Evolutionary conservation across 2,113 vertebrate genomes (phyloP), one percentile per base, ranked within the genome.

Genomic region (Charina bottae): DNA sequence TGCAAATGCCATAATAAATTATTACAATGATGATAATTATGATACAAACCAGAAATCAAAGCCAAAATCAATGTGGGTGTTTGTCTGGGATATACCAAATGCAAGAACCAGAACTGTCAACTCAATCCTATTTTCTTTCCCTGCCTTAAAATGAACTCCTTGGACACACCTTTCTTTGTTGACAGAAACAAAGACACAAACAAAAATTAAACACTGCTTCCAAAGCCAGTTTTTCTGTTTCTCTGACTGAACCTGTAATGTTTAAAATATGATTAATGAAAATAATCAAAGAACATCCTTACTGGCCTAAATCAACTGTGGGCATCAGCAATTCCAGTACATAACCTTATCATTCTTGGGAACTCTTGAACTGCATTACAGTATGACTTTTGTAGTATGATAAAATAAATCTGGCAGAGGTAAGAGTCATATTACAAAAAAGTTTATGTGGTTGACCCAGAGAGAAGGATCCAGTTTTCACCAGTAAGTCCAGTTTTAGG

Each of bases 101-200:
- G 42, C 46, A 89, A 88, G 23, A 62, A 64, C 19, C 89, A 53
- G 78, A 64, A 60, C 64, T 83, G 54, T 55, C 49, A 83, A 46
- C 68, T 83, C 26, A 62, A 56, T 24, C 37, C 55, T 78, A 15
- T 53, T 91, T 87, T 68, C 85, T 92, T 49, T 83, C 49, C 15
- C 58, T 89, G 15, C 15, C n/a, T 33, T 85, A 42, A 23, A 89
- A 85, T 85, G 28, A 89, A 83, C 42, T 84, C 26, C 87, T 92
- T 88, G 72, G 87, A 89, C 58, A 83, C 87, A 37, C 87, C 78
- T 92, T 84, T 56, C 46, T 62, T 84, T 64, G 87, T 89, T 85
- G 53, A 85, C 33, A 78, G 72, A 78, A 78, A 78, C 33, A 37
- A 78, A 78, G n/a, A 78, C 37, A 78, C 68, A 9, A 21, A 42